These are phyloP conservation scores for Drosophila bocki DNA, from an alignment of 1,140 invertebrate species.

Conservation along the genomic window DNA sequence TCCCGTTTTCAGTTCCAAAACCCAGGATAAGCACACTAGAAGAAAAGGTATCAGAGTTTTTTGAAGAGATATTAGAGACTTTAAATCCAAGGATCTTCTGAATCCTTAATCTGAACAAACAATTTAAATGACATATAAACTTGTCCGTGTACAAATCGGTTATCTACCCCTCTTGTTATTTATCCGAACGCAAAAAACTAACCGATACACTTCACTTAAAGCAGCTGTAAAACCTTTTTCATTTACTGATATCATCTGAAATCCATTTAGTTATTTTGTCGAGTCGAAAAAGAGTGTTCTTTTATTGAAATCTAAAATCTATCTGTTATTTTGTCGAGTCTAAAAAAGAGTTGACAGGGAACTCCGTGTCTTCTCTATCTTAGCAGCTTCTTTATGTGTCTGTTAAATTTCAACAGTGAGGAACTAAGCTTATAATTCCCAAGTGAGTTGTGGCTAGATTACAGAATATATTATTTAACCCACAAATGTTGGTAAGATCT, in stretches of 20 bases:
- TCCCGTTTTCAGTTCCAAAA: background rate
- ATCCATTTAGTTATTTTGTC: background rate
- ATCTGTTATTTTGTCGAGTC: background rate
- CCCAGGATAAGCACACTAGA: background rate
- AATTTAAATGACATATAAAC: background rate
- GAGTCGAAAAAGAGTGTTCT: too few relatives aligned
- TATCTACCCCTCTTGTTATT: background rate
- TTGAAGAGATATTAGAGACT: background rate
- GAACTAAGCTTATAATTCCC: background rate
- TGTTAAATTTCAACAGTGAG: background rate
- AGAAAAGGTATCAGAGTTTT: background rate
- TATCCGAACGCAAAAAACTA: background rate
- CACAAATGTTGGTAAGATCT: background rate
- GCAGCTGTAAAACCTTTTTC: too few relatives aligned
- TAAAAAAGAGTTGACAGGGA: background rate
- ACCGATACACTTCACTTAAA: background rate
- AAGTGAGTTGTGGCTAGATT: background rate
- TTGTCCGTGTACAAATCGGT: background rate
- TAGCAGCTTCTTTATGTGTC: background rate
- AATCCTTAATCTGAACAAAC: background rate
- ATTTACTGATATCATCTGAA: too few relatives aligned
- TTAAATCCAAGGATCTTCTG: background rate
- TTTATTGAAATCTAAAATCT: too few relatives aligned
- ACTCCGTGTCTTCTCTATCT: background rate
- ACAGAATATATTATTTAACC: background rate